These are phyloP conservation scores for Eledona agricola DNA, from an alignment of 2,888 invertebrate genomes.

Conservation along the genomic window DNA sequence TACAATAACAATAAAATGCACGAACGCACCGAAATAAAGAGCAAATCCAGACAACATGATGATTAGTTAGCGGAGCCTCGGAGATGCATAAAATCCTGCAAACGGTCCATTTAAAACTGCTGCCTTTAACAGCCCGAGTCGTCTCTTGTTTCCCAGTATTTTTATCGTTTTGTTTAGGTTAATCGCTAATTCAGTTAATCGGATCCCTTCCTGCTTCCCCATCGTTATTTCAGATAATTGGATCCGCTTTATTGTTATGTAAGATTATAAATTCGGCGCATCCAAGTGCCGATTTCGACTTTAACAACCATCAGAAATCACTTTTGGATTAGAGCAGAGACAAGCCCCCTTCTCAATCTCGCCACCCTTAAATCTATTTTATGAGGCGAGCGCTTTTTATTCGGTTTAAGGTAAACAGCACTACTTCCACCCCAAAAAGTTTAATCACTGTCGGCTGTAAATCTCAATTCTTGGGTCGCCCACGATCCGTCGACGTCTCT, in stretches of 20 bases:
- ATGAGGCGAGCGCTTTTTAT: background rate
- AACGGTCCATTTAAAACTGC: background rate
- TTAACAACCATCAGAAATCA: conserved; percentile 15
- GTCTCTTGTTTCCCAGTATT: conserved; percentile 6
- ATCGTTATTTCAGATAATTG: conserved; percentile 20
- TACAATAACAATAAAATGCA: too few relatives aligned
- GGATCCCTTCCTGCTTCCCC: conserved; percentile 10
- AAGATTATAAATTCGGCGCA: conserved; percentile 21
- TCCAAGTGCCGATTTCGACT: conserved; percentile 13
- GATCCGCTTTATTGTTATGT: conserved; percentile 22
- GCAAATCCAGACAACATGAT: too few relatives aligned
- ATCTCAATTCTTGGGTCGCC: conserved; percentile 22
- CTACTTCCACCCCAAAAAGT: too few relatives aligned
- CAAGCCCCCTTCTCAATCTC: conserved; percentile 6
- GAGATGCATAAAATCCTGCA: too few relatives aligned
- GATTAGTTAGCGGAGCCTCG: too few relatives aligned
- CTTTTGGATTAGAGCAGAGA: conserved; percentile 1
- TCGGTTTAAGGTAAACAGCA: conserved; percentile 4
- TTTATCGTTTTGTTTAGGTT: conserved; percentile 21
- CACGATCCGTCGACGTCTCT: too few relatives aligned
- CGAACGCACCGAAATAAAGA: too few relatives aligned
- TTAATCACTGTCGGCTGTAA: conserved; percentile 23
- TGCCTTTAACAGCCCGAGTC: conserved; percentile 1
- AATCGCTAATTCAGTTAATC: conserved; percentile 23
- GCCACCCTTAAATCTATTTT: conserved; percentile 2